Conservation (phyloP, 2,888 invertebrate species). For the Cantharis rufa region DNA sequence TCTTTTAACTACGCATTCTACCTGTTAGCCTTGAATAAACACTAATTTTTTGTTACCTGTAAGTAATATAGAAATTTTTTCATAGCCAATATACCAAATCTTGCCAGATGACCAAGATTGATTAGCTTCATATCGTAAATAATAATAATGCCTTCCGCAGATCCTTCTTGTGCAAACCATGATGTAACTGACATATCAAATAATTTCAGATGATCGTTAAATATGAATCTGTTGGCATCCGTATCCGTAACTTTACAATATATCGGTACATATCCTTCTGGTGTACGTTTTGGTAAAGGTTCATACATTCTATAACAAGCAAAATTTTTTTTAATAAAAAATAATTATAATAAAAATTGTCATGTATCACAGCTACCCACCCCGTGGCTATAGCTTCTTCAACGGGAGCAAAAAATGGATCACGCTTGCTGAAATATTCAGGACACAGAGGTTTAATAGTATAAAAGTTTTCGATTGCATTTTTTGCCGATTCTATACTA, state of each 20-base stretch:
- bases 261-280: constrained; percentile 44
- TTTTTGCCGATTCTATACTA: constrained; percentile 67
- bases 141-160: constrained; percentile 62
- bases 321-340: background rate
- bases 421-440: constrained; percentile 64
- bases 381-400: constrained; percentile 48
- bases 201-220: constrained; percentile 58
- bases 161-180: constrained; percentile 61
- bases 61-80: constrained; percentile 69
- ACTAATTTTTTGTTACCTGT: constrained; percentile 57
- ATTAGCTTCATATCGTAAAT: constrained; percentile 65
- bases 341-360: background rate
- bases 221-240: constrained; percentile 64
- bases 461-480: constrained; percentile 67
- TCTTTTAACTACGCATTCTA: background rate
- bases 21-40: background rate
- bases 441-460: constrained; percentile 66
- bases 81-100: constrained; percentile 63
- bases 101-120: constrained; percentile 64
- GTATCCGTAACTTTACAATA: constrained; percentile 54
- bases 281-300: constrained; percentile 34
- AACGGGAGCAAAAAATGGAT: constrained; percentile 57
- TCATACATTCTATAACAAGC: constrained; percentile 4
- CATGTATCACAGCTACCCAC: constrained; percentile 52
- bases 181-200: constrained; percentile 65